Base-by-base conservation (phyloP, 2,113 vertebrate genomes). In the Zosterops japonicus region DNA sequence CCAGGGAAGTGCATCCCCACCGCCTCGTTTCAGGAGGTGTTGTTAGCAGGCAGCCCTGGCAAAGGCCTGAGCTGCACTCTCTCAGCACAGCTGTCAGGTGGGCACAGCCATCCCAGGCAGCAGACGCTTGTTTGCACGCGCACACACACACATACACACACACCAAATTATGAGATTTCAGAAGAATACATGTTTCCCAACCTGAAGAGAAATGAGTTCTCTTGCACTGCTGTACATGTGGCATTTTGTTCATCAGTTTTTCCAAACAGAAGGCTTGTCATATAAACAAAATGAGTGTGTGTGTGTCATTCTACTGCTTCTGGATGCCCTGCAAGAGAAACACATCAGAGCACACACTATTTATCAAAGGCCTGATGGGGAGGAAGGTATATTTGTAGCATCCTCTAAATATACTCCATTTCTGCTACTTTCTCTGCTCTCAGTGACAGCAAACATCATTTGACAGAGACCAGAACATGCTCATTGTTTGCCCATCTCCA, bases 391-490 rank as follows among this genome's bases (percentile, higher is more conserved):
- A 80, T 92, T 65, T 86, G 71, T 67, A 84, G 55, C 63, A 86
- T 86, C 59, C 56, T 68, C 60, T 86, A 63, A 86, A 92, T 74
- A 77, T 70, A 71, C 55, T 83, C 76, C 2, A 12, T 74, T 93
- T 70, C 88, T 90, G 71, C 71, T 83, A 83, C 63, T 75, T 89
- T 87, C 47, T 55, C 83, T 76, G 68, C 80, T 89, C n/a, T 72
- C 16, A 55, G 46, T 92, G 92, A 80, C 88, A 92, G 80, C 42
- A 90, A 86, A 74, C n/a, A 57, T 39, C 2, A 4, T 41, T 81
- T 95, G 94, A 95, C 35, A 78, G 60, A 93, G 91, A 89, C 94
- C 95, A 95, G 92, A 93, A 83, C 86, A 83, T 8, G 39, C 41
- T 64, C 3, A 1, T 53, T 83, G 11, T 77, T 92, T 77, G 78